Base-by-base conservation (phyloP, 2,888 invertebrate genomes). In the Brachycybe producta region DNA sequence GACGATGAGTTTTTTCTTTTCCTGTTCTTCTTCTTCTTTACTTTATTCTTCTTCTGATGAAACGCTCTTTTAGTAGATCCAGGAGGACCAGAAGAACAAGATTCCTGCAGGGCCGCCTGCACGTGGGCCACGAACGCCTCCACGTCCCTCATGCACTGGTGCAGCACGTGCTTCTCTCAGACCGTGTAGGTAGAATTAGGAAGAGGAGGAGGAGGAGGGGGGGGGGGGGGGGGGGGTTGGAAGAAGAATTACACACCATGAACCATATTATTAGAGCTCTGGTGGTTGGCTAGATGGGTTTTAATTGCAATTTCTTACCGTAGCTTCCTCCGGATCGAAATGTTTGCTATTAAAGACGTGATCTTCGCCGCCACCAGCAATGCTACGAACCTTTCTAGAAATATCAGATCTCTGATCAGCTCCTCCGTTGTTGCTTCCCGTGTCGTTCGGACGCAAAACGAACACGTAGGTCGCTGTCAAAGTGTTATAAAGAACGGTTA, bases 381-480 rank as follows among this genome's bases (percentile, higher is more conserved):
- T 34, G 17, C 27, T 28, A 13, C 28, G 27, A 15, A 19, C 28
- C 42, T 32, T 19, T 3, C 24, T 24, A 15, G 27, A 47, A 21
- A 26, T 47, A 8, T 36, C 32, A 17, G 41, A 49, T 34, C 26
- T 23, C 17, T 24, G 21, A 13, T 42, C 49, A 15, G 19, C 24
- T 13, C 23, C 15, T 26, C 24, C 23, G 7, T 23, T 21, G 43
- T 42, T 49, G 42, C 42, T 49, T 15, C 49, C 34, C 1, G 49
- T 17, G 23, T 41, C 26, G 23, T 34, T 30, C 5, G 47, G 42
- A 5, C 42, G 41, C 23, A 49, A n/a, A n/a, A 49, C 49, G 24
- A 49, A 49, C n/a, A 49, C 49, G 49, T 49, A 49, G 17, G 49
- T 49, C 17, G 49, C 49, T 49, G 23, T 15, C 27, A 43, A 45